Percentiles rank a stretch among this genome's conserved stretches.
Evolutionary conservation across 2,888 invertebrate genomes (phyloP).

Genomic region (Imbricaverruca yamaguchii): DNA sequence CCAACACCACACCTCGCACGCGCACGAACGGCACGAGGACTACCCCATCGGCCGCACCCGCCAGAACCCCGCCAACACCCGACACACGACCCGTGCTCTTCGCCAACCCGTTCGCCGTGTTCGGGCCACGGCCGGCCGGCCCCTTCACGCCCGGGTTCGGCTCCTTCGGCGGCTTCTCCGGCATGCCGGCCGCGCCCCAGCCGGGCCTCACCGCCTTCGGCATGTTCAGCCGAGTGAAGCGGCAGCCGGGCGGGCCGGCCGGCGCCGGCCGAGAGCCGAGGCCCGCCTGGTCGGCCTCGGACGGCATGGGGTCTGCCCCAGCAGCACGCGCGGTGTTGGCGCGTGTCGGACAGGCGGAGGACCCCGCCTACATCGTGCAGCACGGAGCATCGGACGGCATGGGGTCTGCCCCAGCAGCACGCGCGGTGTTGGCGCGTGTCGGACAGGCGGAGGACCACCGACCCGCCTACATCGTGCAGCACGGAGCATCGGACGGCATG

Average conservation of each 20-base stretch:
- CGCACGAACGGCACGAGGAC: not conserved
- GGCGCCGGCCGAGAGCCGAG: not conserved
- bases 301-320: not conserved
- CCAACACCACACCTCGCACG: not conserved
- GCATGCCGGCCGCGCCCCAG: not conserved
- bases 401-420: not conserved
- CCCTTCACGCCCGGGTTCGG: not conserved
- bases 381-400: not conserved
- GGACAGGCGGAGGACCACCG: not conserved
- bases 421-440: not conserved
- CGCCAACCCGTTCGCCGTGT: not conserved
- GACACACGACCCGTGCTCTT: not conserved
- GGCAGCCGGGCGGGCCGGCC: not conserved
- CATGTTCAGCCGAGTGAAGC: not conserved
- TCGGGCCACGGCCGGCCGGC: not conserved
- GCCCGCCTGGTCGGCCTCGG: not conserved
- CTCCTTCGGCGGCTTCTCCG: not conserved
- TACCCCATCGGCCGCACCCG: not conserved
- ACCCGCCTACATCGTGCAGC: not conserved
- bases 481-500: not conserved
- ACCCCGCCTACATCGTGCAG: not conserved
- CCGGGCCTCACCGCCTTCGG: not conserved
- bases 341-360: not conserved
- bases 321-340: not conserved
- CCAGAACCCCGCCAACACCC: not conserved